Base-by-base conservation (phyloP, 2,797 vertebrate species). In the Heterohyrax brucei region DNA sequence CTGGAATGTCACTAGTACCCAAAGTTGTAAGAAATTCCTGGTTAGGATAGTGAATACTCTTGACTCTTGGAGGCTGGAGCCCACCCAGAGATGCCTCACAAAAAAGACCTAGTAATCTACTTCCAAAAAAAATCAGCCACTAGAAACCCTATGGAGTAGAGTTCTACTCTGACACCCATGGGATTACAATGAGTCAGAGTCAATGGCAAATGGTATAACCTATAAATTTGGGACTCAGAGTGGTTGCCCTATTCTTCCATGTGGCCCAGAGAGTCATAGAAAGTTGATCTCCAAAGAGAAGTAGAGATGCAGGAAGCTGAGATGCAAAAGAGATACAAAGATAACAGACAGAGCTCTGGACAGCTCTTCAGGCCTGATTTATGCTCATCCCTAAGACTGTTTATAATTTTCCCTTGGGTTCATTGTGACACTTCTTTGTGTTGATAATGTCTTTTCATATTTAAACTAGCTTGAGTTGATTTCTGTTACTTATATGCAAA, bases 401-500 rank as follows among this genome's bases (percentile, higher is more conserved):
- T 72, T 77, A 64, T 16, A 73, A 70, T 80, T 66, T 9, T 83
- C 30, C 72, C 33, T 44, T 73, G 21, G 30, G 53, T 83, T 95
- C 24, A 1, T 73, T 48, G 44, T 72, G 82, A 83, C 12, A 39
- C 22, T 72, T 53, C 22, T 90, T 87, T 73, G 24, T 95, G 81
- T 87, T 89, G 64, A 62, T 72, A 61, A n/a, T 64, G 22, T 33
- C 81, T 90, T 44, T 64, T 78, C 66, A 56, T 61, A 28, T 95
- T 83, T 62, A 79, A 77, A 93, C 21, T 22, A 61, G n/a, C 24
- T 70, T 70, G 50, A 50, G 56, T 53, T 68, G 77, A 87, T 91
- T 96, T 91, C 46, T 87, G 21, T 93, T 91, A 66, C 91, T 83
- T 50, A 22, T 9, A 66, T 70, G 73, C 13, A 7, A 48, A 91